phyloP scores from a whole-genome alignment of 2,113 vertebrate genomes.

The Ptyas mucosa region DNA sequence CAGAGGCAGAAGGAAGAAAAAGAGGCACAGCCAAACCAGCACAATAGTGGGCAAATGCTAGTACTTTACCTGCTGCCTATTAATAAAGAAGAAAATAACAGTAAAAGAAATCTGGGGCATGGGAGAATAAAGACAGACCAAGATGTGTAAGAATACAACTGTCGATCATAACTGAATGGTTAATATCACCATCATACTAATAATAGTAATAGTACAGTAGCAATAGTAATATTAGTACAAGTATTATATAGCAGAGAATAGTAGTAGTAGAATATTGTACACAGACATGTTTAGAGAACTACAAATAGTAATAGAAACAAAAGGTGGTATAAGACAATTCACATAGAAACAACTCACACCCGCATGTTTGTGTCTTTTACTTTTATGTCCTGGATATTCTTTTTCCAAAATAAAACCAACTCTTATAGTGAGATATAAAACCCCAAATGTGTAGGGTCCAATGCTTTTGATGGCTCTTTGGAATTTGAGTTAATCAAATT shows the following conservation, averaged over 20 bases:
- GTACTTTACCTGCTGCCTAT: background rate
- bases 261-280: background rate
- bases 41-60: background rate
- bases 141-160: background rate
- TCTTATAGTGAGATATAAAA: background rate
- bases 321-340: background rate
- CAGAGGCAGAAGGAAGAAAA: background rate
- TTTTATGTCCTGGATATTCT: background rate
- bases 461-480: background rate
- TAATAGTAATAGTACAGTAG: background rate
- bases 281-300: background rate
- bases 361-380: background rate
- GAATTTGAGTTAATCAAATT: background rate
- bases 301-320: background rate
- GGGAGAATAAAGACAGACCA: background rate
- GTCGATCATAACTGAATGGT: background rate
- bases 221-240: background rate
- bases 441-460: background rate
- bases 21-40: background rate
- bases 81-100: background rate
- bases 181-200: background rate
- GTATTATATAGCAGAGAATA: background rate
- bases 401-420: background rate
- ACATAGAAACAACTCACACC: background rate
- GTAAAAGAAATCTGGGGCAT: background rate